Base-by-base conservation (phyloP, 2,888 invertebrate genomes). In the Acronicta aceris region DNA sequence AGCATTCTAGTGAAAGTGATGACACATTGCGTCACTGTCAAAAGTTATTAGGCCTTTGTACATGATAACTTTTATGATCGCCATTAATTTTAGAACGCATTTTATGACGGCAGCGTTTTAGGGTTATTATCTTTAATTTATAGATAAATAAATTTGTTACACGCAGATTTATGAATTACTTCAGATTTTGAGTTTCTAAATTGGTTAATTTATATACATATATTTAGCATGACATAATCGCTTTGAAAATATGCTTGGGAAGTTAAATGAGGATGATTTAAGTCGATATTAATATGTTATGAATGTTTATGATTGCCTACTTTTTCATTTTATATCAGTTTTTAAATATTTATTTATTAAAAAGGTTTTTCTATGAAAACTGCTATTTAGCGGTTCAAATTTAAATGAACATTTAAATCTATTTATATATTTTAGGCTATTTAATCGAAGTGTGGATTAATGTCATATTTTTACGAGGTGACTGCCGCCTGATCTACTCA, bases 1-100 rank as follows among this genome's bases (percentile, higher is more conserved):
- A 75, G 58, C 45, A 62, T 49, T 42, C 43, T 41, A 65, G 77
- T 61, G 79, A 77, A 77, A 79, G 77, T 79, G 79, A 71, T 60
- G 48, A 74, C 59, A 54, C 41, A 48, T 71, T 71, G 52, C 70
- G 38, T 78, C 76, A 66, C 57, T 72, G 64, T 66, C 64, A 72
- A 75, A 76, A 58, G 57, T 57, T 57, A 76, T 66, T 69, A 61
- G 59, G 57, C 52, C 38, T 63, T 62, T 65, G 54, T 47, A 13
- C 38, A 65, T 53, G 58, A 60, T 65, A 59, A 57, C 36, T 71
- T 67, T 70, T 71, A 78, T 60, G 49, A 48, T 50, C 48, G 59
- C 52, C 59, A 60, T 73, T 61, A 61, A 59, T 61, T 78, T 67
- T 65, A 60, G 53, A 65, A 54, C 16, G n/a, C 12, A 40, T 51